phyloP scores from a whole-genome alignment of 1,140 invertebrate genomes.

The Pogonomyrmex californicus region DNA sequence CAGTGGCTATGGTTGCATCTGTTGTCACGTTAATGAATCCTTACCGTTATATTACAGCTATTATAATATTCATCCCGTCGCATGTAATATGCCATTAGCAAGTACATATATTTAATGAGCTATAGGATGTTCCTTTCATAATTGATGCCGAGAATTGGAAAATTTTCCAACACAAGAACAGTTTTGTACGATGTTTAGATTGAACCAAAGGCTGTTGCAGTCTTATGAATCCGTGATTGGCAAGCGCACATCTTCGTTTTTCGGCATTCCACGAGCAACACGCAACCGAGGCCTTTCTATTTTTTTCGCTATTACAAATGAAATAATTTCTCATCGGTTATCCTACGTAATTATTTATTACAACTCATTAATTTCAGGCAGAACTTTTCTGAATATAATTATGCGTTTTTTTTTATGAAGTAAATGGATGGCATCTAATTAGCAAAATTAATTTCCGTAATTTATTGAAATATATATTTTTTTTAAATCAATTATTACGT shows the following conservation, averaged over 20 bases:
- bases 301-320: not conserved
- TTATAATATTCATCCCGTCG: not conserved
- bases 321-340: not conserved
- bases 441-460: not conserved
- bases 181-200: not conserved
- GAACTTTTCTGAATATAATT: not conserved
- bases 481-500: not conserved
- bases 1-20: not conserved
- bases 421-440: not conserved
- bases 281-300: too few relatives aligned
- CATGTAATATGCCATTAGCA: not conserved
- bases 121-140: not conserved
- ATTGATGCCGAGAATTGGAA: not conserved
- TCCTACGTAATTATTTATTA: not conserved
- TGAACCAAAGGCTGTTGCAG: too few relatives aligned
- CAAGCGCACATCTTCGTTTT: too few relatives aligned
- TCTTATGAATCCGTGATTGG: too few relatives aligned
- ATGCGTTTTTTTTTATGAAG: not conserved
- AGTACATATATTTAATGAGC: not conserved
- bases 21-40: slow-evolving; percentile 12
- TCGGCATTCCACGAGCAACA: too few relatives aligned
- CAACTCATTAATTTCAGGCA: not conserved
- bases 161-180: not conserved
- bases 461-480: slow-evolving; percentile 6
- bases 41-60: not conserved